Evolutionary conservation across 1,140 invertebrate genomes (phyloP), one percentile per base, ranked within the genome.

Genomic region (Bombus confusus): DNA sequence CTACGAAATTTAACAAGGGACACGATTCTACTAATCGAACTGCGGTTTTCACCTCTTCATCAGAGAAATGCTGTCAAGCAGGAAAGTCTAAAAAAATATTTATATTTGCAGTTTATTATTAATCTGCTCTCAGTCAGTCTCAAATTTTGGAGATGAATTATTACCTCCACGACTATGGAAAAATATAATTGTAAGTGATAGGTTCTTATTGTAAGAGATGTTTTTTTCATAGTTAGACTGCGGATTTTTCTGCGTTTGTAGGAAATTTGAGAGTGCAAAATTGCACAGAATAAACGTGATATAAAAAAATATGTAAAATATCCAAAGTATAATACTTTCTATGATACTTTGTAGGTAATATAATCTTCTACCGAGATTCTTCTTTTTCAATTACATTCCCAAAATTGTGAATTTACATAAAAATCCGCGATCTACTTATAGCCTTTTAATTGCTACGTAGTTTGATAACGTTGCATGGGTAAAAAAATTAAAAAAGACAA

Each of bases 61-160:
- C 25, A 12, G 69, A 37, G 69, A 39, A 39, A 31, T 31, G 34
- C 69, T 37, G 34, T 71, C 10, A 71, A n/a, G 28, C 39, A 41
- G 39, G 71, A 73, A 41, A n/a, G 9, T 73, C 1, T 39, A 68
- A 41, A 41, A 73, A 73, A 71, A 39, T 71, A 39, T 62, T 62
- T 66, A 66, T 66, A 66, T 66, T 8, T 15, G 71, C 71, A n/a
- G 39, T n/a, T n/a, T 41, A 34, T 68, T 68, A 34, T 25, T 41
- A 73, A 37, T 73, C 39, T 41, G 13, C 39, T 41, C 28, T 73
- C 39, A 39, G 37, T 72, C 69, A 73, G 71, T 73, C 71, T 73
- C 71, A 73, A 73, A 43, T 73, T 73, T 18, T 9, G 39, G 15
- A 43, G 71, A 41, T 28, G 39, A 18, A 41, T 18, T n/a, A 71